Evolutionary conservation across 2,113 vertebrate genomes (phyloP), one percentile per base, ranked within the genome.

Genomic region (Artemisiospiza belli): DNA sequence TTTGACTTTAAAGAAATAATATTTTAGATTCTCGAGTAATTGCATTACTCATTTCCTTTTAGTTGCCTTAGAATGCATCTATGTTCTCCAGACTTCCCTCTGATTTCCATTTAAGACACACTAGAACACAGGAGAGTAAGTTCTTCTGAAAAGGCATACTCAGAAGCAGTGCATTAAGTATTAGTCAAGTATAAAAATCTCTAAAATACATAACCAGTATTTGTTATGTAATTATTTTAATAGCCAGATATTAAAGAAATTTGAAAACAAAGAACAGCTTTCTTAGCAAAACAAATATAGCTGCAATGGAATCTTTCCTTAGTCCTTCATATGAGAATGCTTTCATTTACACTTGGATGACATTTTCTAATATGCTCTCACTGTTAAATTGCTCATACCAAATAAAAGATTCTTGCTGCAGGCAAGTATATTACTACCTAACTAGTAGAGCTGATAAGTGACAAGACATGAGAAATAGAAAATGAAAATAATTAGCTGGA

Each of bases 401-500:
- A 90, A 95, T 51, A 90, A 92, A 67, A 80, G 43, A 89, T 44
- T 58, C 68, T 94, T 89, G 70, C 88, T 95, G 67, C 58, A 77
- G 74, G 70, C 88, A 95, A 87, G 47, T 58, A 69, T 73, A 83
- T 85, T 77, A 51, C 83, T 70, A 76, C n/a, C 46, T 82, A 91
- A 80, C 77, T 58, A 92, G 93, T 27, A 83, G 83, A 94, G 68
- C 67, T 67, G 27, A 1, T 43, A 95, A 93, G 44, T 91, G 72
- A 87, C 70, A 85, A 79, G 78, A 83, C 33, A 41, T 43, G 55
- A 77, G 59, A 52, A 92, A 78, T 87, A 88, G 82, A 95, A 95
- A 92, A 91, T 16, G 12, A 79, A 95, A 88, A 76, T 44, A 93
- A 96, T 94, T 90, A 92, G 89, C 79, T 79, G 67, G 37, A 90